These are phyloP conservation scores for Eriosoma lanigerum DNA, from an alignment of 1,140 invertebrate genomes.

Conservation along the genomic window DNA sequence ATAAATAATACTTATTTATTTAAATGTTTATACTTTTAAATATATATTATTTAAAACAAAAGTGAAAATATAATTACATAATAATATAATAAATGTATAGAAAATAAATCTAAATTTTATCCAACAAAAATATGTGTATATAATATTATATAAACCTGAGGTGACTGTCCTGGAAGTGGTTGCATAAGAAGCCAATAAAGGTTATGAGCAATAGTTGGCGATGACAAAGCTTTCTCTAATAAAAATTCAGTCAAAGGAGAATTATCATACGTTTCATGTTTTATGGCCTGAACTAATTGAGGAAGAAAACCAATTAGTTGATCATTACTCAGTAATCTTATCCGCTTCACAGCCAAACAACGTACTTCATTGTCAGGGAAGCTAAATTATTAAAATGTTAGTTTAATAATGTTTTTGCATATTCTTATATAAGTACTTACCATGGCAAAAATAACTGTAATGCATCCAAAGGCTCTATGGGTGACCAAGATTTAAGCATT, in stretches of 20 bases:
- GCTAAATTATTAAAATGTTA: conserved; percentile 60
- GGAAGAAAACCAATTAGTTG: conserved; percentile 89
- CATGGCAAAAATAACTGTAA: conserved; percentile 88
- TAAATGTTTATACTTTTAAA: background rate
- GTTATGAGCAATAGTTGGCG: conserved; percentile 87
- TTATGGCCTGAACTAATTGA: conserved; percentile 89
- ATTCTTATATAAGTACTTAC: conserved; percentile 61
- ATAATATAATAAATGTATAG: background rate
- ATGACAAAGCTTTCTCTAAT: conserved; percentile 79
- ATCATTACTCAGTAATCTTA: conserved; percentile 78
- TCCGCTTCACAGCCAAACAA: conserved; percentile 78
- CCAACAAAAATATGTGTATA: background rate
- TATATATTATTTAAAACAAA: background rate
- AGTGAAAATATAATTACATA: conserved; percentile 13
- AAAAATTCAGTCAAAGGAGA: conserved; percentile 82
- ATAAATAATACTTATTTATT: conserved; percentile 10
- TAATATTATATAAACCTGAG: conserved; percentile 61
- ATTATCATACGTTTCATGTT: conserved; percentile 90
- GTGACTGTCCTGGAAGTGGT: conserved; percentile 70
- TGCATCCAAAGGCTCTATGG: conserved; percentile 81
- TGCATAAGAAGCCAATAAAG: conserved; percentile 92
- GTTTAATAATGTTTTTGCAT: background rate
- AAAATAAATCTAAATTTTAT: background rate
- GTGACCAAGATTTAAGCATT: conserved; percentile 78
- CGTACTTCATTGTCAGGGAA: conserved; percentile 89